Evolutionary conservation across 2,888 invertebrate species (phyloP), one percentile per base, ranked within the genome.

Genomic region (Trichogramma evanescens): DNA sequence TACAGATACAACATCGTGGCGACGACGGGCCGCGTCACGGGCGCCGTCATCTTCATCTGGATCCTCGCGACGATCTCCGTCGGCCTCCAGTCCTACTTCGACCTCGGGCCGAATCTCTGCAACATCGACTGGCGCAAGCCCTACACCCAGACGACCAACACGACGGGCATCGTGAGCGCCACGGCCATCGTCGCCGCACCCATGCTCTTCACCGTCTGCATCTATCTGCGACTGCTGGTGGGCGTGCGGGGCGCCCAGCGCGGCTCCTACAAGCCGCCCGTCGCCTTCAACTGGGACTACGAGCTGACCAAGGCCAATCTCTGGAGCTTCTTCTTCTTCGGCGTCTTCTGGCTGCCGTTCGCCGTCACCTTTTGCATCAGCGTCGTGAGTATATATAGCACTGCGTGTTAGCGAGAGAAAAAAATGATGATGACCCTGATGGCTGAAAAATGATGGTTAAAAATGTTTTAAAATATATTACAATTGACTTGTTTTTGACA

Each of bases 51-150:
- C 9, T 53, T 77, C 4, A 80, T 87, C 8, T 88, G 88, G 84
- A 61, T 78, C 3, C 65, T 84, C 8, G 82, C 86, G 52, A 78
- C 82, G 1, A 68, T 78, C 2, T 78, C 83, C 5, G 84, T 87
- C 0, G 82, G 81, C 0, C 70, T 84, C 1, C 89, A 90, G 66
- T 86, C 86, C 53, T 80, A 81, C 48, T 72, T 82, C 40, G 80
- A 82, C 8, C 73, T 85, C 1, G 87, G 87, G 39, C 88, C 87
- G 59, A 87, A 89, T 68, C 88, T 88, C 69, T 89, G 89, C 72
- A 79, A 80, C 6, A 59, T 62, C 42, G 39, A 64, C 43, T 26
- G 26, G 26, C 80, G 86, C 4, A 72, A 70, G 51, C 84, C 85
- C 0, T 79, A 86, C 65, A 78, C 80, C 13, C 78, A 80, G 57